Evolutionary conservation across 2,888 invertebrate species (phyloP), one percentile per base, ranked within the genome.

Genomic region (Folsomia manolachei): DNA sequence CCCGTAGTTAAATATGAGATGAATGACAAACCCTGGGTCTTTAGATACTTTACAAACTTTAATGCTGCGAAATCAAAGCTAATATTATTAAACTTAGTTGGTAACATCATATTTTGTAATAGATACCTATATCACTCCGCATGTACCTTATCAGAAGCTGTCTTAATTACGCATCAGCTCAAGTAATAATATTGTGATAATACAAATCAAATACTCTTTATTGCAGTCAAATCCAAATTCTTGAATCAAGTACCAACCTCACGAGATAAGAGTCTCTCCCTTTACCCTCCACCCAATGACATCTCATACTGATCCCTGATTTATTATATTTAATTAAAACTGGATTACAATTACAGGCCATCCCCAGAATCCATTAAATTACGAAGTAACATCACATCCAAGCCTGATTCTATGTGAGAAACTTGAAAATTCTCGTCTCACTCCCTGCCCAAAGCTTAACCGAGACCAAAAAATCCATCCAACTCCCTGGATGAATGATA

Each of bases 1-100:
- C 95, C 95, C 0, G 86, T 92, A 0, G 87, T 87, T 0, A 89
- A 89, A 19, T 96, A 94, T 82, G 86, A 86, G 0, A 82, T 84
- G 0, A 87, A 86, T 60, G 93, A 93, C 86, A 87, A 86, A 18
- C 82, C 82, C 1, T 83, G 82, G 82, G 74, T 82, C 67, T 74
- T 78, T 61, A n/a, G 79, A 81, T 63, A 70, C 63, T n/a, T 61
- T 73, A 18, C 67, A 73, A 25, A 39, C 64, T 9, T 39, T 64
- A 19, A 64, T 64, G 2, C 21, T 62, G 23, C 21, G 18, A 21
- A 1, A 4, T 18, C 18, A 62, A 62, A 19, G n/a, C n/a, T n/a
- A n/a, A n/a, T n/a, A 39, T 9, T 4, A 14, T 39, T 39, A 9
- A 9, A 39, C 39, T 4, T 39, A 39, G 7, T 14, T 9, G 7